phyloP scores from a whole-genome alignment of 2,888 invertebrate species.

The Noctua pronuba region DNA sequence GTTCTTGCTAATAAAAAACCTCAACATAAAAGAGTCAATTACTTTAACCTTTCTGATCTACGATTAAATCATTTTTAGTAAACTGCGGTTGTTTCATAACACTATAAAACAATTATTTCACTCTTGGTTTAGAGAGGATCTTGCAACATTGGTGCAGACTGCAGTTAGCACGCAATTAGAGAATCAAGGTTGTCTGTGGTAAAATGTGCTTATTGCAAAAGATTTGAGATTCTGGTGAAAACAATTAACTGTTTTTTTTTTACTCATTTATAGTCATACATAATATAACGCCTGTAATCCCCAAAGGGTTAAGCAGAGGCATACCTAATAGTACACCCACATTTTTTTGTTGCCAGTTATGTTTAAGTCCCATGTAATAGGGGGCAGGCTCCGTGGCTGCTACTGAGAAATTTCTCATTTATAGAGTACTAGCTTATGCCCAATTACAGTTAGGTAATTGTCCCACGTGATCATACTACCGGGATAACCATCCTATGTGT shows the following conservation, averaged over 20 bases:
- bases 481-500: not conserved
- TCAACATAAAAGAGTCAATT: not conserved
- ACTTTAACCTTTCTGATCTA: not conserved
- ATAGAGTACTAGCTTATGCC: not conserved
- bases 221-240: not conserved
- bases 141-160: slow-evolving; percentile 27
- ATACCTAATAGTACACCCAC: too few species aligned
- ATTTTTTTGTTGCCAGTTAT: too few species aligned
- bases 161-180: slow-evolving; percentile 24
- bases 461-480: not conserved
- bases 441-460: not conserved
- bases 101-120: slow-evolving; percentile 24
- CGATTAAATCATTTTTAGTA: not conserved
- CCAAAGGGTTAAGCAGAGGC: too few species aligned
- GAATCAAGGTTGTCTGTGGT: slow-evolving; percentile 45
- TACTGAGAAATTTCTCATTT: not conserved
- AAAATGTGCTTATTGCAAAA: not conserved
- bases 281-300: too few species aligned
- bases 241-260: not conserved
- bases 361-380: too few species aligned
- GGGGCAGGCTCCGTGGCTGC: too few species aligned
- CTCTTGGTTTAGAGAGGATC: slow-evolving; percentile 3
- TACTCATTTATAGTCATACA: not conserved
- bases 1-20: not conserved
- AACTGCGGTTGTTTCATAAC: slow-evolving; percentile 8